phyloP scores from a whole-genome alignment of 2,113 vertebrate species.

The Bubo blakistoni region DNA sequence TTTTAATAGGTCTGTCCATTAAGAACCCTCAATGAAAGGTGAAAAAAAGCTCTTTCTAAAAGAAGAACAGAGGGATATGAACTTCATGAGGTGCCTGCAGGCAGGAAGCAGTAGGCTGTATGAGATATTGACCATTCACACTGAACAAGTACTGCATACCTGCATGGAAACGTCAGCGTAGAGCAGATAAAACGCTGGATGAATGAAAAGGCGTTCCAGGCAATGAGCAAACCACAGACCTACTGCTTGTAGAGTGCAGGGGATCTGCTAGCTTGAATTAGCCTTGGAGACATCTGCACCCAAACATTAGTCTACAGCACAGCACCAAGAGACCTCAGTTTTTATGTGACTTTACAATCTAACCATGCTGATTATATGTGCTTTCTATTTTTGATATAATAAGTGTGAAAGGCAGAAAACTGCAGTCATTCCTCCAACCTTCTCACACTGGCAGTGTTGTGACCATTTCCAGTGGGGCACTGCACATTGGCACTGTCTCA shows the following conservation, averaged over 20 bases:
- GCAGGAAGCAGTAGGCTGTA: background rate
- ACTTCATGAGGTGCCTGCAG: background rate
- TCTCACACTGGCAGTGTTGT: too few species aligned
- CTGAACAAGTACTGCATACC: background rate
- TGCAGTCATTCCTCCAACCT: background rate
- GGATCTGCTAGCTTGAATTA: background rate
- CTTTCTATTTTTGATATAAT: background rate
- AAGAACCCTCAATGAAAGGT: background rate
- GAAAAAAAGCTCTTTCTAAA: background rate
- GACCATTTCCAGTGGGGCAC: background rate
- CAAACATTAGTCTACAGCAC: background rate
- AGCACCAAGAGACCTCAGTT: background rate
- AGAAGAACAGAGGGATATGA: background rate
- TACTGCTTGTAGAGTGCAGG: background rate
- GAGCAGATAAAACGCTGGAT: background rate
- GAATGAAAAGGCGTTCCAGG: background rate
- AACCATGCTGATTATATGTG: background rate
- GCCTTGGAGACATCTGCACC: too few species aligned
- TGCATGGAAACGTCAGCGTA: background rate
- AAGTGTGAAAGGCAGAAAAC: background rate
- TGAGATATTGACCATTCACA: background rate
- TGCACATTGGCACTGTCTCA: background rate
- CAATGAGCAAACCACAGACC: background rate
- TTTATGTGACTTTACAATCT: background rate
- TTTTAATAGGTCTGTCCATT: constrained; percentile 24